Percentiles rank a stretch among this genome's conserved stretches.
These are phyloP conservation scores for Odontesthes bonariensis DNA, from an alignment of 2,113 vertebrate species.

Conservation along the genomic window DNA sequence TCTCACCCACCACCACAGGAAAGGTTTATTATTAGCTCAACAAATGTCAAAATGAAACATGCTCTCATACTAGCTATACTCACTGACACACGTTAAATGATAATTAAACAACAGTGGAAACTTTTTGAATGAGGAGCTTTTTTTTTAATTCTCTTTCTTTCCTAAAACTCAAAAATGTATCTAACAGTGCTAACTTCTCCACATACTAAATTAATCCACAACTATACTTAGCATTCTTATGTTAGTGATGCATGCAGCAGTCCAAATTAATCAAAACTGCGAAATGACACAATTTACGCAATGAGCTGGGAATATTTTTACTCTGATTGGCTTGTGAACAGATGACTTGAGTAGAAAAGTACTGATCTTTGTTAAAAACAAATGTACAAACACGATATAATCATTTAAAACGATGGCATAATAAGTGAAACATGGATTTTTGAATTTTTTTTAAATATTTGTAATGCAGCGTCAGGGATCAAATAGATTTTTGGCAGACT, in stretches of 20 bases:
- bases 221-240: constrained; percentile 18
- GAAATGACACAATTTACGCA: neutral
- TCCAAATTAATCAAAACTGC: neutral
- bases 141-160: constrained; percentile 7
- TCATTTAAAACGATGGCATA: too few species aligned
- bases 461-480: too few species aligned
- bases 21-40: constrained; percentile 4
- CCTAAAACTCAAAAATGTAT: constrained; percentile 28
- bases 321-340: constrained; percentile 2
- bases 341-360: too few species aligned
- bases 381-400: too few species aligned
- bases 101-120: neutral
- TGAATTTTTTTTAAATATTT: too few species aligned
- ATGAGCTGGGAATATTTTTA: neutral
- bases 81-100: neutral
- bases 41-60: neutral
- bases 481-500: too few species aligned
- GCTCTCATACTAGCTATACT: neutral
- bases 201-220: constrained; percentile 31
- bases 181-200: constrained; percentile 8
- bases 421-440: too few species aligned
- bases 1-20: neutral
- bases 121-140: neutral
- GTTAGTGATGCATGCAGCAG: neutral
- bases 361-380: too few species aligned